Evolutionary conservation across 2,888 invertebrate genomes (phyloP).

Genomic region (Trimorus sp.): DNA sequence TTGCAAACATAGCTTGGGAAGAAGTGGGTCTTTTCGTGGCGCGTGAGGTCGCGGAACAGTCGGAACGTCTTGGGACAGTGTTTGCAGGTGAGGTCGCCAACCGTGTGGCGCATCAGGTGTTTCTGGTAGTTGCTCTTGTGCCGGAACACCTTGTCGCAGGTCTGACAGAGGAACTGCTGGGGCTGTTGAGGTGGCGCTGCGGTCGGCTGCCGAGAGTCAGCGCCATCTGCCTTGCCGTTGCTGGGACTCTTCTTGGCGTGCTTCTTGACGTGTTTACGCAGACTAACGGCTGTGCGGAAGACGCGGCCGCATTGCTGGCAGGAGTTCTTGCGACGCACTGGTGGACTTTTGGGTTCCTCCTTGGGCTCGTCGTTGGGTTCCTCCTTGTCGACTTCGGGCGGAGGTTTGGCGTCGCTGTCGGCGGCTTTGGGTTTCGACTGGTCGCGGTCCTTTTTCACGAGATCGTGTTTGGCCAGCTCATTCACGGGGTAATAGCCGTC

Average conservation of each 20-base stretch:
- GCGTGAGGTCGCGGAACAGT: constrained; percentile 77
- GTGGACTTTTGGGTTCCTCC: constrained; percentile 71
- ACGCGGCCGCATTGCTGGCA: constrained; percentile 76
- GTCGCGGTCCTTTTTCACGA: constrained; percentile 73
- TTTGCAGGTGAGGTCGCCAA: constrained; percentile 77
- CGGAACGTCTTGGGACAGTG: constrained; percentile 79
- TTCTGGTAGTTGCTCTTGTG: constrained; percentile 79
- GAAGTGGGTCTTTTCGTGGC: constrained; percentile 80
- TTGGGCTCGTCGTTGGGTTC: constrained; percentile 70
- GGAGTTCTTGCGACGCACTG: constrained; percentile 70
- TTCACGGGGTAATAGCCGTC: constrained; percentile 75
- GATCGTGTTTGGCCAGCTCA: constrained; percentile 75
- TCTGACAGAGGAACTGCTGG: constrained; percentile 75
- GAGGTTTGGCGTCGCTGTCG: not conserved
- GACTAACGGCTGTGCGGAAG: constrained; percentile 72
- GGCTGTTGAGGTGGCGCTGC: not conserved
- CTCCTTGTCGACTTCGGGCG: not conserved
- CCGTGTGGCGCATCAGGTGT: constrained; percentile 76
- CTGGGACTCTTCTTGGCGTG: constrained; percentile 72
- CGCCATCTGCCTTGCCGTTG: constrained; percentile 38
- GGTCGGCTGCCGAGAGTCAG: constrained; percentile 43
- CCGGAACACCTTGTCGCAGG: constrained; percentile 77
- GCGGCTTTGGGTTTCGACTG: constrained; percentile 48
- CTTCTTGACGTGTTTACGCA: constrained; percentile 77
- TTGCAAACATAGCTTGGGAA: constrained; percentile 79